Conservation (phyloP, 2,797 vertebrate species). For the Setipinna tenuifilis region DNA sequence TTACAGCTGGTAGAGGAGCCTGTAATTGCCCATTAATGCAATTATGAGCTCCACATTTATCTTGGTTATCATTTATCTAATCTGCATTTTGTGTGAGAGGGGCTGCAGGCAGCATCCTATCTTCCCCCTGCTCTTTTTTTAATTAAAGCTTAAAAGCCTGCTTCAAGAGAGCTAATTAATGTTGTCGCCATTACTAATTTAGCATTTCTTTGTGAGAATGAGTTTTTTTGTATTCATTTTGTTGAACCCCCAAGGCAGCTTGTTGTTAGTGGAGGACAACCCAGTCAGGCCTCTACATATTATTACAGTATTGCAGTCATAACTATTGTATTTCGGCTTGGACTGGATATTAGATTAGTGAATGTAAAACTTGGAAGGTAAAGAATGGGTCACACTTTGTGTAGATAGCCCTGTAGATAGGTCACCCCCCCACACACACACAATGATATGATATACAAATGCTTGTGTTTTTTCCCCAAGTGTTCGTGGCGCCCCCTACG, state of each 20-base stretch:
- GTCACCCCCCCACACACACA: too few relatives aligned
- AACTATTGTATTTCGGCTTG: not conserved
- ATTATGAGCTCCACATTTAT: conserved; percentile 45
- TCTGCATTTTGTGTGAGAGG: conserved; percentile 33
- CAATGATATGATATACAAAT: too few relatives aligned
- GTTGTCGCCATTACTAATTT: conserved; percentile 7
- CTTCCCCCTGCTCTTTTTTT: not conserved
- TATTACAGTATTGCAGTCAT: not conserved
- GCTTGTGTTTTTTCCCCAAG: too few relatives aligned
- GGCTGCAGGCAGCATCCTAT: conserved; percentile 38
- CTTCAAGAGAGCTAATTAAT: conserved; percentile 9
- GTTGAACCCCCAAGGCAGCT: not conserved
- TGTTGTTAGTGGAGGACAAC: not conserved
- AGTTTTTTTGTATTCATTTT: not conserved
- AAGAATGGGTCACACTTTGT: too few relatives aligned
- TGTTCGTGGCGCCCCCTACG: too few relatives aligned
- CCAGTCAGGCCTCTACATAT: not conserved
- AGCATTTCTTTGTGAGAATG: not conserved
- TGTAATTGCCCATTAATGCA: conserved; percentile 48
- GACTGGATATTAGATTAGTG: too few relatives aligned
- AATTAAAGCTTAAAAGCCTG: not conserved
- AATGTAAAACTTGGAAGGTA: too few relatives aligned
- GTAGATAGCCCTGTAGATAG: too few relatives aligned
- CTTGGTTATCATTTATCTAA: conserved; percentile 45
- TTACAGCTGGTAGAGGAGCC: conserved; percentile 41